Evolutionary conservation across 2,888 invertebrate species (phyloP).

Genomic region (Metellina segmentata): DNA sequence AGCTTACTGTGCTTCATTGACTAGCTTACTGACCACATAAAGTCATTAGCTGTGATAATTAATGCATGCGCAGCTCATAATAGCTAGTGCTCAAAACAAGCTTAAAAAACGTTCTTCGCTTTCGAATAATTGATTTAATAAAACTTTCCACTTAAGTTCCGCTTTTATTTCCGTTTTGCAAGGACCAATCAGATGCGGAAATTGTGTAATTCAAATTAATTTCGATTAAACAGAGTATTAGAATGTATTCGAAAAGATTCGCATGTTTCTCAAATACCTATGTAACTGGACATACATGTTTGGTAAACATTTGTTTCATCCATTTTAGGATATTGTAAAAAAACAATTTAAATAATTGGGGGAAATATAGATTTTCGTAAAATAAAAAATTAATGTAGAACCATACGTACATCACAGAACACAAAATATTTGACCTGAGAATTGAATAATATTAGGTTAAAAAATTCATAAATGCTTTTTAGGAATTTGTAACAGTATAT

Average conservation of each 20-base stretch:
- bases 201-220: constrained; percentile 25
- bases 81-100: constrained; percentile 39
- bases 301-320: no score
- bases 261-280: neutral
- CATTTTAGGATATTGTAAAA: no score
- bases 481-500: no score
- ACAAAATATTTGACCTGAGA: no score
- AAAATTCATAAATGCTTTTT: no score
- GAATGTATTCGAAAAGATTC: neutral
- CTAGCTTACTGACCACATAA: constrained; percentile 76
- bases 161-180: constrained; percentile 52
- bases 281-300: no score
- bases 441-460: no score
- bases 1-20: constrained; percentile 69
- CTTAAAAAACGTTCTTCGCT: constrained; percentile 33
- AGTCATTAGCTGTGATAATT: constrained; percentile 76
- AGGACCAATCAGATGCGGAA: constrained; percentile 25
- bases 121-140: constrained; percentile 50
- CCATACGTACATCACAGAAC: no score
- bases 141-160: constrained; percentile 52
- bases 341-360: no score
- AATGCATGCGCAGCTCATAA: constrained; percentile 51
- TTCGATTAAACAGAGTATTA: constrained; percentile 7
- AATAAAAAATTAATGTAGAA: no score
- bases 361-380: no score